These are phyloP conservation scores for Hemaris fuciformis DNA, from an alignment of 2,888 invertebrate species.

Conservation along the genomic window DNA sequence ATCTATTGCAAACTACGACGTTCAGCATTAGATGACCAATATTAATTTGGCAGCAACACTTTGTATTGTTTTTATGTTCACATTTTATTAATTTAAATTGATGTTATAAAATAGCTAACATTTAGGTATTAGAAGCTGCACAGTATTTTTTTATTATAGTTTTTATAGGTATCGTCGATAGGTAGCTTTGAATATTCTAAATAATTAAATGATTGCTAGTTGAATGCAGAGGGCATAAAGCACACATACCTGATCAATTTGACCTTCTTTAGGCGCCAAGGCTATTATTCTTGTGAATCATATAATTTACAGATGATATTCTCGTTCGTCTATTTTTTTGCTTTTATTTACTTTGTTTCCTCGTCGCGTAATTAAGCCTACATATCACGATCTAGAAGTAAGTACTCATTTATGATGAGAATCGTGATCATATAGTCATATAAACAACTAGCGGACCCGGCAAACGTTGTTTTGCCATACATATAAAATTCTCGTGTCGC, in stretches of 20 bases:
- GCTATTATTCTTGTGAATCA: slow-evolving; percentile 29
- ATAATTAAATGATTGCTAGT: background rate
- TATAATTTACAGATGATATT: slow-evolving; percentile 36
- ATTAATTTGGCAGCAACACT: background rate
- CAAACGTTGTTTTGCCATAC: too few species aligned
- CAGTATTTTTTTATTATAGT: background rate
- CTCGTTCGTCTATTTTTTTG: slow-evolving; percentile 38
- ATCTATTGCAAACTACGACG: too few species aligned
- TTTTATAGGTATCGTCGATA: background rate
- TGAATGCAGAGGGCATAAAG: background rate
- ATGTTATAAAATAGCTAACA: background rate
- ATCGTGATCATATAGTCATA: background rate
- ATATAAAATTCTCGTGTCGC: too few species aligned
- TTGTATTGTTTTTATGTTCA: background rate
- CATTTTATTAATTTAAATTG: background rate
- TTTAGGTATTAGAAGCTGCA: background rate
- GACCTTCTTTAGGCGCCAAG: slow-evolving; percentile 24
- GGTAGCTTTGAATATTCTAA: too few species aligned
- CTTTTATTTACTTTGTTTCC: slow-evolving; percentile 46
- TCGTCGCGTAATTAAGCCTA: slow-evolving; percentile 18
- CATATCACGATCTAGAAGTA: background rate
- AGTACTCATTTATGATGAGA: background rate
- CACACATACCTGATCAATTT: background rate
- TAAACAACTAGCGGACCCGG: too few species aligned
- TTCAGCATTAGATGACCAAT: too few species aligned